A percentile compares a stretch with the other conserved stretches of the same genome.
These are phyloP conservation scores for Odocoileus hemionus DNA, from an alignment of 2,113 vertebrate species.

Conservation along the genomic window DNA sequence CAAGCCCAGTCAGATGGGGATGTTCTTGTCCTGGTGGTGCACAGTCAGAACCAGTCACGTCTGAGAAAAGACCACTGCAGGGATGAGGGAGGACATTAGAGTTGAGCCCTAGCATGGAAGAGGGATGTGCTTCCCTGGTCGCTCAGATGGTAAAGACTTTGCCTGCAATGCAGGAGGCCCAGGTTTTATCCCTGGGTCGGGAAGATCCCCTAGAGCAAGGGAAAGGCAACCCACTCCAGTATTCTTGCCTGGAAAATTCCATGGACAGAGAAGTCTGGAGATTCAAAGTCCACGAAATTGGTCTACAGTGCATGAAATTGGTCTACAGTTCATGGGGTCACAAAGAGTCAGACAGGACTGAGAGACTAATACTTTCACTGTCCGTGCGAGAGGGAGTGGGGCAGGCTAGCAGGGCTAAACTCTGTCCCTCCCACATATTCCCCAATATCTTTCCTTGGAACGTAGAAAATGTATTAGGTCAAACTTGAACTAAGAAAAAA, in stretches of 20 bases:
- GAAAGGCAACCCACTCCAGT: not conserved
- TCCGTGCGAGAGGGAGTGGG: rapidly evolving
- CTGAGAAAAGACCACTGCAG: not conserved
- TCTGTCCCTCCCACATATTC: not conserved
- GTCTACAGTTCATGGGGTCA: not conserved
- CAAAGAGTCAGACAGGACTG: not conserved
- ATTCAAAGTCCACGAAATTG: not conserved
- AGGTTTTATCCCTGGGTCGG: not conserved
- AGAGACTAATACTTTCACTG: not conserved
- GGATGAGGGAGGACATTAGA: not conserved
- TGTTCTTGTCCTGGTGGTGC: not conserved
- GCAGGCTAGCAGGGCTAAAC: too few relatives aligned
- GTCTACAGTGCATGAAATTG: not conserved
- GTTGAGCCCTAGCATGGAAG: not conserved
- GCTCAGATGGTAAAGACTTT: not conserved
- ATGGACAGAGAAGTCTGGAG: not conserved
- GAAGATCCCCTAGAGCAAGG: not conserved
- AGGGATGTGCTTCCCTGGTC: not conserved
- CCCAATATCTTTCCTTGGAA: not conserved
- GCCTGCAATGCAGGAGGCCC: not conserved
- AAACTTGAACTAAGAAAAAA: not conserved
- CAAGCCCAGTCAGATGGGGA: not conserved
- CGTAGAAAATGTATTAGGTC: not conserved
- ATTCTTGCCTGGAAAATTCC: not conserved
- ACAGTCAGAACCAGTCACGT: not conserved